These are phyloP conservation scores for Cebidichthys violaceus DNA, from an alignment of 2,113 vertebrate species.

Conservation along the genomic window DNA sequence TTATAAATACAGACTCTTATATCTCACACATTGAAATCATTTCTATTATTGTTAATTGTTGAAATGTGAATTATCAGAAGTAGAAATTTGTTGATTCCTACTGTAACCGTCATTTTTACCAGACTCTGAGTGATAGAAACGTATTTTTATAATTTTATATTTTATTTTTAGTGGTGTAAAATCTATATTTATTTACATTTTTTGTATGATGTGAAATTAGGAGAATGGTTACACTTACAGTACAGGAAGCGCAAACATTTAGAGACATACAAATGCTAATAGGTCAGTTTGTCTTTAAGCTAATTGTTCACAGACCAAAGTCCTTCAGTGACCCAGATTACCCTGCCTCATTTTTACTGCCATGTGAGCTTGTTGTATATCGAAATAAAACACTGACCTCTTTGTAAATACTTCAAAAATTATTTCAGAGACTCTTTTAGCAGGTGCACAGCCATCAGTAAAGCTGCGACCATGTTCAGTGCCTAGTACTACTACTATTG, in stretches of 20 bases:
- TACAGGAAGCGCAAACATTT: neutral
- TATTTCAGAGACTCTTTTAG: neutral
- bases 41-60: neutral
- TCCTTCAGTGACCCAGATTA: neutral
- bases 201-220: conserved; percentile 16
- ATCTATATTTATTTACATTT: neutral
- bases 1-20: neutral
- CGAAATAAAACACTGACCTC: conserved; percentile 19
- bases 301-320: neutral
- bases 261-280: neutral
- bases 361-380: neutral
- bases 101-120: neutral
- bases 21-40: neutral
- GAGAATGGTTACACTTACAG: neutral
- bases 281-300: neutral
- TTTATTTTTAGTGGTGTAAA: neutral
- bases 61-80: conserved; percentile 1
- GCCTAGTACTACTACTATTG: conserved; percentile 1
- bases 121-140: neutral
- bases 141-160: neutral
- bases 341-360: neutral
- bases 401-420: neutral
- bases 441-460: neutral
- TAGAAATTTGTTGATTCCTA: neutral
- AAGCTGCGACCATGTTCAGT: neutral